phyloP scores from a whole-genome alignment of 2,888 invertebrate genomes.

The Leuctra nigra region DNA sequence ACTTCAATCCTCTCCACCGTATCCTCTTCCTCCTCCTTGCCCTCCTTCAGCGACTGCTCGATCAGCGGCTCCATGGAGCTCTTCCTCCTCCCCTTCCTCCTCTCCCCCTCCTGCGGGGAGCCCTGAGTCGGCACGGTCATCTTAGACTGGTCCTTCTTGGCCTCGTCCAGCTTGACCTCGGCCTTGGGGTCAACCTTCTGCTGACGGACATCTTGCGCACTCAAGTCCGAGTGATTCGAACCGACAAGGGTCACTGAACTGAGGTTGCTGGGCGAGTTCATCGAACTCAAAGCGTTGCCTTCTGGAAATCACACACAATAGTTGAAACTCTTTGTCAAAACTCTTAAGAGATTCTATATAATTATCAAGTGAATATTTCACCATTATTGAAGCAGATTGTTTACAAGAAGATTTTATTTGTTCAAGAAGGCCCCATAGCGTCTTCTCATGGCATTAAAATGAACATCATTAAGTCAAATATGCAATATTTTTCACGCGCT shows the following conservation, averaged over 20 bases:
- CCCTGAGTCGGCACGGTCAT: not conserved
- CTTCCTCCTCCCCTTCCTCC: not conserved
- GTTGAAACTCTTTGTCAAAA: no score
- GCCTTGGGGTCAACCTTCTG: constrained; percentile 15
- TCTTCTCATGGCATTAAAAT: no score
- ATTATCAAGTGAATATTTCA: no score
- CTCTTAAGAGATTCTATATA: no score
- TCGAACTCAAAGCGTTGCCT: constrained; percentile 43
- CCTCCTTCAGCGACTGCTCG: constrained; percentile 2
- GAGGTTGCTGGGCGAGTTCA: constrained; percentile 65
- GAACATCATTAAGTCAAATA: no score
- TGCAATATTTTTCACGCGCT: no score
- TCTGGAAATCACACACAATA: constrained; percentile 17
- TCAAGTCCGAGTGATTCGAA: constrained; percentile 43
- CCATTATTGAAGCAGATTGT: no score
- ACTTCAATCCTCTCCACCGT: not conserved
- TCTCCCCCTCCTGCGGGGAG: not conserved
- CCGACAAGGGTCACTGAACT: constrained; percentile 68
- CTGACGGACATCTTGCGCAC: constrained; percentile 34
- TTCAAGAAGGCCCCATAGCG: no score
- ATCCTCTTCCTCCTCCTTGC: constrained; percentile 11
- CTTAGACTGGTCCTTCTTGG: not conserved
- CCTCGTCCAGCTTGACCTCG: not conserved
- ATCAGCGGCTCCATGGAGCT: constrained; percentile 16
- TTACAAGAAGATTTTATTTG: no score